Evolutionary conservation across 2,113 vertebrate genomes (phyloP).

Genomic region (Strigops habroptila): DNA sequence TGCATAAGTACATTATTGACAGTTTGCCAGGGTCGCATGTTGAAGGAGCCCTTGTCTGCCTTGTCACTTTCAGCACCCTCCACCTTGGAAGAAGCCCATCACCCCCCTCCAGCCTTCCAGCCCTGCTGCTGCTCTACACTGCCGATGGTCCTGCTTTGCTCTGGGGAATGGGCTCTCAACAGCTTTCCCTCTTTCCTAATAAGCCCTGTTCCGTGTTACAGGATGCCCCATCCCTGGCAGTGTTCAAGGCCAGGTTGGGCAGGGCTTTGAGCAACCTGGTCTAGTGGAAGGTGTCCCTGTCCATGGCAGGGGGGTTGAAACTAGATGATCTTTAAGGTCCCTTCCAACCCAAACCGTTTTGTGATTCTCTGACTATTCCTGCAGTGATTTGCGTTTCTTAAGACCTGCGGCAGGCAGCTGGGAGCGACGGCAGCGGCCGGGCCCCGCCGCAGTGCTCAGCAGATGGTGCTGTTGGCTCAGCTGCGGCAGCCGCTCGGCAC

Average conservation of each 20-base stretch:
- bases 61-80: neutral
- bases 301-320: neutral
- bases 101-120: neutral
- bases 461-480: constrained; percentile 50
- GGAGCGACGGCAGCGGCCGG: neutral
- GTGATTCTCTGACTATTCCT: neutral
- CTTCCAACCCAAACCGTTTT: neutral
- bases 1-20: rapidly evolving
- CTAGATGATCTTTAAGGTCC: neutral
- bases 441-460: neutral
- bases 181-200: no score
- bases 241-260: neutral
- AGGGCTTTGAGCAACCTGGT: neutral
- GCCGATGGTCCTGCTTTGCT: neutral
- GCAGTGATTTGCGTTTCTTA: neutral
- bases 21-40: neutral
- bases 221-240: neutral
- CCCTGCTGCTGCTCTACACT: neutral
- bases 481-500: neutral
- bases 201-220: neutral
- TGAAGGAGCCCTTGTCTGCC: neutral
- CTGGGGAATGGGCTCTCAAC: neutral
- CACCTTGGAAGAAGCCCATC: neutral
- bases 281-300: neutral
- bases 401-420: neutral